A percentile compares a stretch with the other conserved stretches of the same genome.
Conservation (phyloP, 2,888 invertebrate species). For the Ectemnius lituratus region DNA sequence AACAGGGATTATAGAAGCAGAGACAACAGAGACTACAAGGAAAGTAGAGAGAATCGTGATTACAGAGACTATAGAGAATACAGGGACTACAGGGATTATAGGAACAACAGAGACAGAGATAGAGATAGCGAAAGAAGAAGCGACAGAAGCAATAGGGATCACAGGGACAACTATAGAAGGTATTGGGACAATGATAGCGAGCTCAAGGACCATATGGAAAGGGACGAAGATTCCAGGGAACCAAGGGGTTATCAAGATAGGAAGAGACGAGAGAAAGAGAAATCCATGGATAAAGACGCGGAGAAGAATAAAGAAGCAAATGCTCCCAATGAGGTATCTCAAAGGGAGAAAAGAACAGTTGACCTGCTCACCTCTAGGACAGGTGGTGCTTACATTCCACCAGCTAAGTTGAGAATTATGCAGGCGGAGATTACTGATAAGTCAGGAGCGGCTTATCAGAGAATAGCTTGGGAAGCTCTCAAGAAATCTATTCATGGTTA, state of each 20-base stretch:
- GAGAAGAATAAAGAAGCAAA: slow-evolving; percentile 28
- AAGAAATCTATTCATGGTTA: slow-evolving; percentile 99
- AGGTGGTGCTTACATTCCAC: slow-evolving; percentile 98
- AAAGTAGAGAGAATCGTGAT: slow-evolving; percentile 58
- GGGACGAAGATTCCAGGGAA: slow-evolving; percentile 8
- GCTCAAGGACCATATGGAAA: slow-evolving; percentile 60
- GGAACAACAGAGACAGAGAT: slow-evolving; percentile 22
- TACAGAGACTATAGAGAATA: slow-evolving; percentile 30
- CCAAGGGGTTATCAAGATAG: slow-evolving; percentile 31
- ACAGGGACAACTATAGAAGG: slow-evolving; percentile 13
- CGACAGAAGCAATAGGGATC: slow-evolving; percentile 15
- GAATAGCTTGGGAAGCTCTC: slow-evolving; percentile 98
- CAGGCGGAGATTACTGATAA: slow-evolving; percentile 98
- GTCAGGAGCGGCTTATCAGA: slow-evolving; percentile 94
- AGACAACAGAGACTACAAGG: slow-evolving; percentile 20
- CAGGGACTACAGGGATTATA: slow-evolving; percentile 24
- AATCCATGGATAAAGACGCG: slow-evolving; percentile 28
- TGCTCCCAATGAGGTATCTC: slow-evolving; percentile 28
- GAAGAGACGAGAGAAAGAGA: slow-evolving; percentile 19
- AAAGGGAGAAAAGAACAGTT: slow-evolving; percentile 77
- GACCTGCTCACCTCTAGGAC: slow-evolving; percentile 90
- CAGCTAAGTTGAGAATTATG: slow-evolving; percentile 96
- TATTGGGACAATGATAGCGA: slow-evolving; percentile 25
- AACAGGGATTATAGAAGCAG: slow-evolving; percentile 14
- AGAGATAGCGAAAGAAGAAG: slow-evolving; percentile 6